phyloP scores from a whole-genome alignment of 2,113 vertebrate genomes.

The Oceanites oceanicus region DNA sequence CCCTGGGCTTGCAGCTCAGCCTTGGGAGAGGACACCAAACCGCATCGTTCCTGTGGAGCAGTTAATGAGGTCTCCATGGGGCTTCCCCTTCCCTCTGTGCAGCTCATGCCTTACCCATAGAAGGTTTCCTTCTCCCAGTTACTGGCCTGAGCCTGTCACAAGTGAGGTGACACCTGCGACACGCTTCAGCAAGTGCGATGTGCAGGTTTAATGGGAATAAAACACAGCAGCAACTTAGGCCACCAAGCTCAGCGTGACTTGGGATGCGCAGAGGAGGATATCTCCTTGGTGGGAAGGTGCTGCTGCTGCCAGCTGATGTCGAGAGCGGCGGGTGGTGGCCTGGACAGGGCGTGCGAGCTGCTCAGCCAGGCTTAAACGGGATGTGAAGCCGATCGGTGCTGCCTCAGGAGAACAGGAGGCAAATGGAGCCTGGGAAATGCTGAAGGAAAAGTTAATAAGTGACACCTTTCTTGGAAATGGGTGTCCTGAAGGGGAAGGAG shows the following conservation, averaged over 20 bases:
- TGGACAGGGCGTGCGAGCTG: rapidly evolving
- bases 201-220: neutral
- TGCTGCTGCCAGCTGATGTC: neutral
- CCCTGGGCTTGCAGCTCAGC: neutral
- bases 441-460: neutral
- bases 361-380: neutral
- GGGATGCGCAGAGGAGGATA: neutral
- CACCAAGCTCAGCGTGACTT: neutral
- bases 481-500: neutral
- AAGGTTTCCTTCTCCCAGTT: neutral
- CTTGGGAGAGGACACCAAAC: neutral
- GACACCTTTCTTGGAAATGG: neutral
- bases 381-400: neutral
- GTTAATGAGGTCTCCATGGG: neutral
- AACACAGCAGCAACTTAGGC: neutral
- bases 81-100: neutral
- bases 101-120: neutral
- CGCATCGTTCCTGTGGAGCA: neutral
- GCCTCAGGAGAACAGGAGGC: rapidly evolving
- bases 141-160: neutral
- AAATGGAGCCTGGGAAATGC: neutral
- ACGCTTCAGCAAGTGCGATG: rapidly evolving
- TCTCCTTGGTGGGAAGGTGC: neutral
- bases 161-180: rapidly evolving
- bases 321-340: rapidly evolving